Base-by-base conservation (phyloP, 2,113 vertebrate genomes). In the Thinocorus orbignyianus region DNA sequence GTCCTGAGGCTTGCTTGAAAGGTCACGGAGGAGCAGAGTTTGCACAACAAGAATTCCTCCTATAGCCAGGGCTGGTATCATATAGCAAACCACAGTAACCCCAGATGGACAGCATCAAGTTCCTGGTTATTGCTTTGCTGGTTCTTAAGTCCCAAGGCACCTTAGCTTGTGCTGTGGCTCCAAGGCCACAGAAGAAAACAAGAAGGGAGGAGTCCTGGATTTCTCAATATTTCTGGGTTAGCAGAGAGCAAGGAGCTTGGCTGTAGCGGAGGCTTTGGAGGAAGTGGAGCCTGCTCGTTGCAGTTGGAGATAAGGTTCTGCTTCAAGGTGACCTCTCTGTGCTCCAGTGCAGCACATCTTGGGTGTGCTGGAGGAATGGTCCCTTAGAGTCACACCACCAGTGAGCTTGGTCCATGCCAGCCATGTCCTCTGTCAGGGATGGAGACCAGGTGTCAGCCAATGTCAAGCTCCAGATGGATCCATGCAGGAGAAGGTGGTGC, bases 1-100 rank as follows among this genome's bases (percentile, higher is more conserved):
- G 66, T 89, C 49, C 35, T 91, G 91, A 51, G 65, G 9, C 42
- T 79, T 87, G 42, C 77, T 85, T 85, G 73, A 89, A 95, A 95
- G 57, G 73, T 93, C 73, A 54, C 18, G 6, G 42, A 92, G 44
- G 17, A 93, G 28, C 52, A 93, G 46, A 54, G 65, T 84, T 81
- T 89, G 69, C 52, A 33, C 61, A 81, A 61, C 57, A 87, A 87
- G 18, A 44, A 84, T 84, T 93, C 80, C 52, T 92, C 65, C 84
- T 95, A 52, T 86, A 92, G 68, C 62, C 72, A 48, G 90, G n/a
- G 26, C 66, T 90, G 48, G 7, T 90, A 52, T 86, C 35, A 0
- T 83, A 55, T 5, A 90, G 79, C 86, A 93, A 93, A 69, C 30
- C 55, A 71, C 65, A 71, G 69, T 93, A 90, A 94, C 60, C 35